Base-by-base conservation (phyloP, 2,888 invertebrate species). In the Cistogaster globosa region DNA sequence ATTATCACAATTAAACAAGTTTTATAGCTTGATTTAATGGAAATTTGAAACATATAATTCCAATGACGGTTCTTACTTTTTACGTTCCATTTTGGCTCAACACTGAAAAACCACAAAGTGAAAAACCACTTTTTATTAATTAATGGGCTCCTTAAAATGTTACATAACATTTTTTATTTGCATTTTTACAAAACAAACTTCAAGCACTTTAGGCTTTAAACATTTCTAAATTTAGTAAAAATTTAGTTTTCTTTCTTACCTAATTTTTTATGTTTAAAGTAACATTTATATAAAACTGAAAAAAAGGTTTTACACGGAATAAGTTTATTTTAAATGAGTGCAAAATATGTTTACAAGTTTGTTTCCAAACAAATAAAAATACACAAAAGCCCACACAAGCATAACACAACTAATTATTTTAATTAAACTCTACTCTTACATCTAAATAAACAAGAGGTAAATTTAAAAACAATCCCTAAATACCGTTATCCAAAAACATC, bases 401-500 rank as follows among this genome's bases (percentile, higher is more conserved):
- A 22, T 11, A 55, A 20, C 22, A 79, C 62, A 68, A 62, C 67
- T 68, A 74, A 77, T 74, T 81, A 78, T 62, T 71, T 71, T 82
- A 79, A 82, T 85, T 82, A 82, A 74, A 67, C 26, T 26, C 4
- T 36, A 72, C 32, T 9, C 32, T 14, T 18, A 32, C 65, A 42
- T 22, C 12, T 14, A 18, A 20, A 63, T 22, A n/a, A 7, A 32
- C 1, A 38, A 58, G 16, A 42, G 1, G 16, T 62, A 8, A 22
- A 12, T 36, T 67, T 3, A 4, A 63, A 14, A 63, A n/a, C n/a
- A 72, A 67, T 80, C 72, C 79, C 79, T 32, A 65, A 22, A 51
- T 55, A 20, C 20, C 0, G n/a, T 38, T 58, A 58, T 67, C 16
- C 32, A 65, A 62, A 58, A 72, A 14, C 18, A 57, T 9, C 14